A percentile compares a stretch with the other conserved stretches of the same genome.
Conservation (phyloP, 2,888 invertebrate species). For the Chrysolina americana region DNA sequence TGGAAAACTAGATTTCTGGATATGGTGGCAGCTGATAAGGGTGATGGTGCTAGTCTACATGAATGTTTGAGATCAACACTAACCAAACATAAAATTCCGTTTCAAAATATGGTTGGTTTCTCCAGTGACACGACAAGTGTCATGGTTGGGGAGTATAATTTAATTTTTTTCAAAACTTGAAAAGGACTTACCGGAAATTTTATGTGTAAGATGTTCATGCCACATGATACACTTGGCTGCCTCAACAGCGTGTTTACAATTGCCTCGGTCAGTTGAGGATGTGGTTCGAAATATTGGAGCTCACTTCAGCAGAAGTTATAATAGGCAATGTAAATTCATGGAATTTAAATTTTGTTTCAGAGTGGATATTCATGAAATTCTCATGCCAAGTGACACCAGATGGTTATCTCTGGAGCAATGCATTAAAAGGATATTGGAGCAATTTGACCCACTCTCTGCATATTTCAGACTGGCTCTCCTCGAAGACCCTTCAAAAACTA, state of each 20-base stretch:
- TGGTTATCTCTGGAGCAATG: constrained; percentile 61
- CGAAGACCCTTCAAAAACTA: constrained; percentile 55
- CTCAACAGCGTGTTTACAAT: constrained; percentile 59
- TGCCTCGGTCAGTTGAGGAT: constrained; percentile 53
- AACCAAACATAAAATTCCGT: constrained; percentile 34
- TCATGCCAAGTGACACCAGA: constrained; percentile 50
- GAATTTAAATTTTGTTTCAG: constrained; percentile 61
- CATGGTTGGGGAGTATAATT: constrained; percentile 55
- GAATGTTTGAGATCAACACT: not conserved
- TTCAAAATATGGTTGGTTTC: constrained; percentile 55
- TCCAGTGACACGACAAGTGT: constrained; percentile 58
- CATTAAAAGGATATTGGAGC: constrained; percentile 60
- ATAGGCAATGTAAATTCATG: constrained; percentile 51
- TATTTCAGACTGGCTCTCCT: constrained; percentile 56
- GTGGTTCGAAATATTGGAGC: constrained; percentile 52
- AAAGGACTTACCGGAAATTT: constrained; percentile 52
- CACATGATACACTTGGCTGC: constrained; percentile 59
- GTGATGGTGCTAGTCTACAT: not conserved
- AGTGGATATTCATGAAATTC: constrained; percentile 59
- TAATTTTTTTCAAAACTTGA: constrained; percentile 39
- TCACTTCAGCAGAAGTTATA: constrained; percentile 54
- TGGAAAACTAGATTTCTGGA: constrained; percentile 28
- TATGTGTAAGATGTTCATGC: constrained; percentile 59
- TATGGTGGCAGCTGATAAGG: constrained; percentile 25
- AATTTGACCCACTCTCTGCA: constrained; percentile 56